Conservation (phyloP, 64 coral and sea anemone species). For the Trachythela sp. region DNA sequence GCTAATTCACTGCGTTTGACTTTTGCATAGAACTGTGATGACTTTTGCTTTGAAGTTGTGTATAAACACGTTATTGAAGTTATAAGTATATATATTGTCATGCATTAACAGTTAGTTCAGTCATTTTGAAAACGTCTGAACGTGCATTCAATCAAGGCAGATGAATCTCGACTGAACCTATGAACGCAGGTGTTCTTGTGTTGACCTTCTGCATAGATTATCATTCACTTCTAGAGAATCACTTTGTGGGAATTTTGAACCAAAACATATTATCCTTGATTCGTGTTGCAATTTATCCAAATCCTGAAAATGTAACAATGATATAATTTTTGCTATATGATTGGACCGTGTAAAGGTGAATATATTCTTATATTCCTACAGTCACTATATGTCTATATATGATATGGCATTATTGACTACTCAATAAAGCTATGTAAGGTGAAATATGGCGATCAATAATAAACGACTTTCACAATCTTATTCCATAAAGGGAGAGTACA, state of each 20-base stretch:
- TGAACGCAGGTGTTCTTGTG: not conserved
- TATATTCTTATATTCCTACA: no score
- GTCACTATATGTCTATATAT: not conserved
- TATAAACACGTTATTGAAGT: no score
- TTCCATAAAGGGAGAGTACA: not conserved
- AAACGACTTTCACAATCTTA: not conserved
- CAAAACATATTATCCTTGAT: no score
- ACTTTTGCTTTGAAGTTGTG: not conserved
- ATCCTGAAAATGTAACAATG: not conserved
- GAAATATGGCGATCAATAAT: not conserved
- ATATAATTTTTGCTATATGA: no score
- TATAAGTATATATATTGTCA: no score
- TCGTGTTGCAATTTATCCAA: no score
- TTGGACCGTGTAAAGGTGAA: no score
- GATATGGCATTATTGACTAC: not conserved
- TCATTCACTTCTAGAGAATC: not conserved
- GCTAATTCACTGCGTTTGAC: not conserved
- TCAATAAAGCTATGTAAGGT: not conserved
- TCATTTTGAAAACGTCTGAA: no score
- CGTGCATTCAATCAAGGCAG: no score
- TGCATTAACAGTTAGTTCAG: no score
- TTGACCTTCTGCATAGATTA: not conserved
- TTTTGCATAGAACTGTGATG: not conserved
- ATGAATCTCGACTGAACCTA: no score
- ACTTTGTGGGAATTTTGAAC: no score